phyloP scores from a whole-genome alignment of 1,140 invertebrate species.

The Tetraneura akinire region DNA sequence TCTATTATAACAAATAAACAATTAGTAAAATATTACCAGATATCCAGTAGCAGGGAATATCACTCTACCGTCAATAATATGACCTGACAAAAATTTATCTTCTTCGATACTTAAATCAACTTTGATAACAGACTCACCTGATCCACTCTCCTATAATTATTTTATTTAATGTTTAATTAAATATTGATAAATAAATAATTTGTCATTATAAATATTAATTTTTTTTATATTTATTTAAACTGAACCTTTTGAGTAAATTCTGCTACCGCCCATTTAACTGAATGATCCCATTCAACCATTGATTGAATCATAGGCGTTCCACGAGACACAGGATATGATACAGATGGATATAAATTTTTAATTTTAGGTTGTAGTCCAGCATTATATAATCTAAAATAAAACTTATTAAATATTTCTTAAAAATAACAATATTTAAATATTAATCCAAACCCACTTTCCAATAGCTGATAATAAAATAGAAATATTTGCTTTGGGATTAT shows the following conservation, averaged over 20 bases:
- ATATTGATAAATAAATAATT: no score
- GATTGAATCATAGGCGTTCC: conserved; percentile 87
- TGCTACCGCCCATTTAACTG: conserved; percentile 75
- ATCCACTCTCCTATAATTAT: conserved; percentile 57
- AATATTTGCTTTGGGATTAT: conserved; percentile 29
- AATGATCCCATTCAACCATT: conserved; percentile 89
- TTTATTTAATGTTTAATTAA: neutral
- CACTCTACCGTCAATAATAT: conserved; percentile 92
- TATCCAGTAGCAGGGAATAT: conserved; percentile 96
- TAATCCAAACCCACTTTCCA: conserved; percentile 68
- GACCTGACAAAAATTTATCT: conserved; percentile 81
- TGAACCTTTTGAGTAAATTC: conserved; percentile 64
- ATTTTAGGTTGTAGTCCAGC: conserved; percentile 78
- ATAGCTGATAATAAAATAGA: conserved; percentile 69
- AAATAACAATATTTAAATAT: neutral
- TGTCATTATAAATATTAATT: neutral
- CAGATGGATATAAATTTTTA: conserved; percentile 72
- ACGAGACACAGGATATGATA: conserved; percentile 79
- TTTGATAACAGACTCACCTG: conserved; percentile 76
- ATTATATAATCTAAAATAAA: conserved; percentile 68
- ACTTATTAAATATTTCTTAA: neutral
- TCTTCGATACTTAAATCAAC: conserved; percentile 75
- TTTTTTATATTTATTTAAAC: neutral
- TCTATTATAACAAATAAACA: neutral
- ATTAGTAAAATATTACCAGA: conserved; percentile 64